Evolutionary conservation across 1,140 invertebrate genomes (phyloP).

Genomic region (Heliconius congener): DNA sequence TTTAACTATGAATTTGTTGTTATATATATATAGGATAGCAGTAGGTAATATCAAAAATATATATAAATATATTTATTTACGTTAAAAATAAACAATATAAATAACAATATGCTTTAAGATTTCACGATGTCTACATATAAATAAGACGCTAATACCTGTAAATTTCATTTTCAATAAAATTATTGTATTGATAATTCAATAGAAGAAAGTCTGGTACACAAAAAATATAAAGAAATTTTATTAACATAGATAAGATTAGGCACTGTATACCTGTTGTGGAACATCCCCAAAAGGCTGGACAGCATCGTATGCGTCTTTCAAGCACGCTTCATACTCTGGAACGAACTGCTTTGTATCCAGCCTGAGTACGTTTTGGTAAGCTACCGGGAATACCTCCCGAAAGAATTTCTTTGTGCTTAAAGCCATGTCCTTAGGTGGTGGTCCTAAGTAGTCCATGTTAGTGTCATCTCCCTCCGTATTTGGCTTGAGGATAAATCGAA

Average conservation of each 20-base stretch:
- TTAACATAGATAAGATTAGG: too few species aligned
- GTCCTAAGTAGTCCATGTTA: constrained; percentile 46
- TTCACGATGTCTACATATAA: too few species aligned
- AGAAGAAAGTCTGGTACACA: too few species aligned
- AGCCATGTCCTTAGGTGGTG: constrained; percentile 54
- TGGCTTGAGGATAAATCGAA: constrained; percentile 82
- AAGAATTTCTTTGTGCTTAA: constrained; percentile 89
- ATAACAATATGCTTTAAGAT: too few species aligned
- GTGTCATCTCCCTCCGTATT: constrained; percentile 45
- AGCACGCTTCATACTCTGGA: constrained; percentile 88
- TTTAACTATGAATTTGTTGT: background rate
- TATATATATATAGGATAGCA: too few species aligned
- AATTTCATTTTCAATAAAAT: too few species aligned
- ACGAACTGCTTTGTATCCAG: constrained; percentile 82
- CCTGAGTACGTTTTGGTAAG: constrained; percentile 88
- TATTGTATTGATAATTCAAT: too few species aligned
- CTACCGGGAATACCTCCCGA: constrained; percentile 90
- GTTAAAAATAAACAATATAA: too few species aligned
- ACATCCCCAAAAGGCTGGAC: constrained; percentile 92
- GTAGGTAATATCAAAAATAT: too few species aligned
- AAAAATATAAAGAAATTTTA: too few species aligned
- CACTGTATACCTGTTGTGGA: constrained; percentile 84
- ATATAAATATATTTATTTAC: too few species aligned
- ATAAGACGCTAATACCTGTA: too few species aligned
- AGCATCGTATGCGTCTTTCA: constrained; percentile 87